Evolutionary conservation across 2,113 vertebrate species (phyloP).

Genomic region (Callaeas wilsoni): DNA sequence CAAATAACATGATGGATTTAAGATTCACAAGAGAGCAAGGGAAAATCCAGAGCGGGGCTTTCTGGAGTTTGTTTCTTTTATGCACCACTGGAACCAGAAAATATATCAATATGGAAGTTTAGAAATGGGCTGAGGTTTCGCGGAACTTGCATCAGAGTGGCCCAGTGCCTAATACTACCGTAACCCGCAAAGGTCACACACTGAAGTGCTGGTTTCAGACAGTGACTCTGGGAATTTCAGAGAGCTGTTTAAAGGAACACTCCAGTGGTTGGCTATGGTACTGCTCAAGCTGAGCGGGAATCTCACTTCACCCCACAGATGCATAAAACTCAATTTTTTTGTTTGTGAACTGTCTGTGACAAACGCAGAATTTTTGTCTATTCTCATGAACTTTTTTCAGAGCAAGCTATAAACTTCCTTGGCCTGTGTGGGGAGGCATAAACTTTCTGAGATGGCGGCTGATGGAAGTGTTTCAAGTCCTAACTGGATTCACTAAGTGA

Average conservation of each 20-base stretch:
- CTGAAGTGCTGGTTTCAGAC: constrained; percentile 27
- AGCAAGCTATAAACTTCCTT: neutral
- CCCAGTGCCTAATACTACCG: neutral
- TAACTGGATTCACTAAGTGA: neutral
- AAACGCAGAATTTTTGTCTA: neutral
- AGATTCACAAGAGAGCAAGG: constrained; percentile 6
- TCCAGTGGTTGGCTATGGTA: neutral
- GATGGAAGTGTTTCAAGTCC: neutral
- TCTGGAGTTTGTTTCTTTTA: constrained; percentile 59
- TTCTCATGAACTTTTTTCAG: neutral
- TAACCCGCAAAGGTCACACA: constrained; percentile 1
- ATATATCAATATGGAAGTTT: constrained; percentile 49
- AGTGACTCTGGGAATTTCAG: constrained; percentile 34
- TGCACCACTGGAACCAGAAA: constrained; percentile 37
- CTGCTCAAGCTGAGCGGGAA: neutral
- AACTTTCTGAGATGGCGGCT: neutral
- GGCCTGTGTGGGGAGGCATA: neutral
- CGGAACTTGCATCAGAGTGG: constrained; percentile 31
- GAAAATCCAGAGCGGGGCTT: constrained; percentile 55
- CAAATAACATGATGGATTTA: neutral
- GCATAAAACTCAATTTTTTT: neutral
- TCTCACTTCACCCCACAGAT: neutral
- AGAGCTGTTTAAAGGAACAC: constrained; percentile 5
- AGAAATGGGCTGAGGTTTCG: constrained; percentile 33
- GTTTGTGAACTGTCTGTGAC: neutral